Evolutionary conservation across 2,113 vertebrate genomes (phyloP), one percentile per base, ranked within the genome.

Genomic region (Leptobrachium leishanense): DNA sequence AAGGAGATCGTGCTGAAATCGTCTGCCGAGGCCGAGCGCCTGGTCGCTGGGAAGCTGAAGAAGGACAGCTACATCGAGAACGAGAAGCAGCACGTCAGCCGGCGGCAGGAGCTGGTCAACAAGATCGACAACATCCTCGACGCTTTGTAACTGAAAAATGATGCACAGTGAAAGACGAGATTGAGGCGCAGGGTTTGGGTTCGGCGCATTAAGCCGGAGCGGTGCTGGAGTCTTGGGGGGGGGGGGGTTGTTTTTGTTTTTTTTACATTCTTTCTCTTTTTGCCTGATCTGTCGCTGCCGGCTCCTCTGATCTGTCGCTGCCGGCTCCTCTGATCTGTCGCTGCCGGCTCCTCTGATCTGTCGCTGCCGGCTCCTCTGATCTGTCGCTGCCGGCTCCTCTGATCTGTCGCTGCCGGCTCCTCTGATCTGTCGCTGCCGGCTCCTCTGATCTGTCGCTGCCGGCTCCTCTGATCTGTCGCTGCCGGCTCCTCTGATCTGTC

Each of bases 91-190:
- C 92, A 97, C 86, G 90, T 91, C 6, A 84, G 83, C 87, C 96
- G 92, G 90, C 95, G 96, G 39, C 97, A 97, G 84, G 98, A 99
- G 87, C 90, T 99, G 69, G 91, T 99, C 82, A 83, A 90, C 83
- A 97, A 95, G 87, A 95, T 99, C 0, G 98, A 99, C 90, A 96
- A 94, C 88, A 95, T 99, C 83, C 93, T 99, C 0, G 96, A 98
- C 0, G 94, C 96, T 0, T 91, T 99, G 85, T 99, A 96, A 90
- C 62, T 12, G 6, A 10, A 3, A 64, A 43, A 43, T 43, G n/a
- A 6, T 1, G 20, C 1, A 67, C 10, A 44, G 44, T 76, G 64
- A 68, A 84, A 72, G 0, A 31, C 80, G 82, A 79, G 69, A 81
- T 81, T 81, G 74, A 50, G 78, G 72, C 53, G 20, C 59, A 55